Evolutionary conservation across 2,888 invertebrate genomes (phyloP).

Genomic region (Synanthedon myopaeformis): DNA sequence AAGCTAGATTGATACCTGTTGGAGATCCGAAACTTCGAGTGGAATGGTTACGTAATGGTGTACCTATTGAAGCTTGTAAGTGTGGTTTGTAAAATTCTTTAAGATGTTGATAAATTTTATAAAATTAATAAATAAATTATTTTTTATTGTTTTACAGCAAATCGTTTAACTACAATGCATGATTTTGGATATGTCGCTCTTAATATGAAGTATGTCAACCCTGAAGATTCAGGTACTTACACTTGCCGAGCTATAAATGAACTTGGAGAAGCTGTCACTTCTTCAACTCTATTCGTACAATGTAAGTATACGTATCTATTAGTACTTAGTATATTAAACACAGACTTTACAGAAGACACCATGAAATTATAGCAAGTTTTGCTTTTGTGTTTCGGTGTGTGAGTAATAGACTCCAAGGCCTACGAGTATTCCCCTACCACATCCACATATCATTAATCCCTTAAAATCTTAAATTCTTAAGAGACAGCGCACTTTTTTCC

Average conservation of each 20-base stretch:
- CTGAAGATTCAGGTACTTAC: slow-evolving; percentile 96
- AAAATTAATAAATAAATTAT: background rate
- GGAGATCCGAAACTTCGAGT: slow-evolving; percentile 93
- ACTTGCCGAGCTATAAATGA: slow-evolving; percentile 94
- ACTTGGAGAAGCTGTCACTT: slow-evolving; percentile 94
- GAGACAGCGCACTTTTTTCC: too few species aligned
- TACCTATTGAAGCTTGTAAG: slow-evolving; percentile 89
- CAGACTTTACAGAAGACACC: too few species aligned
- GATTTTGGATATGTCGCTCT: slow-evolving; percentile 98
- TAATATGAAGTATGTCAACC: slow-evolving; percentile 93
- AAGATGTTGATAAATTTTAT: background rate
- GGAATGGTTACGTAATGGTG: slow-evolving; percentile 93
- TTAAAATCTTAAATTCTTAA: too few species aligned
- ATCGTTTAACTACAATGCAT: slow-evolving; percentile 93
- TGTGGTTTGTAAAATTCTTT: slow-evolving; percentile 11
- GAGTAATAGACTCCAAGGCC: too few species aligned
- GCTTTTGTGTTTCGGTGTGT: background rate
- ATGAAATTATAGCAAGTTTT: too few species aligned
- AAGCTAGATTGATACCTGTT: slow-evolving; percentile 92
- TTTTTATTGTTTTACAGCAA: slow-evolving; percentile 66
- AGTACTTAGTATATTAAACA: too few species aligned
- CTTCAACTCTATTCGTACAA: slow-evolving; percentile 90
- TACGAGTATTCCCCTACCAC: too few species aligned
- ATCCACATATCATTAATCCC: too few species aligned
- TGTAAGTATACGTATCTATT: slow-evolving; percentile 64